Conservation (phyloP, 2,888 invertebrate genomes). For the Gandaritis pyraliata region DNA sequence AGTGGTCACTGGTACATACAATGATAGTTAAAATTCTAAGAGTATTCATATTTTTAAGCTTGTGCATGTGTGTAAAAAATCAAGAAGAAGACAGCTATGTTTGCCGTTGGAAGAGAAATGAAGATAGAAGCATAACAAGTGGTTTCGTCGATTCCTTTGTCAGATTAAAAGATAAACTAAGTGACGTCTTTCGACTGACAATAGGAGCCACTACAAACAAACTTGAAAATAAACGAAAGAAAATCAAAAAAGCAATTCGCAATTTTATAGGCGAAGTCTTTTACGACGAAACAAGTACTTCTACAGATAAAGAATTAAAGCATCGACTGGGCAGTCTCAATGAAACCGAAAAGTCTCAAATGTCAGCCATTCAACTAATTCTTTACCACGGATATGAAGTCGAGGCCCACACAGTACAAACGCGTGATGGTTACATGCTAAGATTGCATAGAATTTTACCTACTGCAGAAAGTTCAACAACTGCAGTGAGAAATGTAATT, state of each 20-base stretch:
- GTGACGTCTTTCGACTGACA: conserved; percentile 2
- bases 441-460: conserved; percentile 51
- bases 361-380: conserved; percentile 37
- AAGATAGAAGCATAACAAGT: not conserved
- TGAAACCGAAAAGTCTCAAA: conserved; percentile 7
- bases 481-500: conserved; percentile 42
- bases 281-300: conserved; percentile 14
- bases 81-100: not conserved
- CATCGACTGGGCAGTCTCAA: not conserved
- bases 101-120: not conserved
- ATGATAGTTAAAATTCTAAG: conserved; percentile 16
- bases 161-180: conserved; percentile 11
- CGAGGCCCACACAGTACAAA: conserved; percentile 52
- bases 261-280: conserved; percentile 41
- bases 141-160: conserved; percentile 2
- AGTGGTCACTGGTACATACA: conserved; percentile 4
- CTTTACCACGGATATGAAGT: conserved; percentile 46
- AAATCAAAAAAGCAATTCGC: conserved; percentile 43
- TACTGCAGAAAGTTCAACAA: conserved; percentile 1
- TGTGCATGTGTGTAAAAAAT: conserved; percentile 6
- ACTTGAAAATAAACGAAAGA: conserved; percentile 19
- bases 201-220: not conserved
- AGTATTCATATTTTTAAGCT: conserved; percentile 5
- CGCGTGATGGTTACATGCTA: conserved; percentile 56
- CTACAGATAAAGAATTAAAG: not conserved